phyloP scores from a whole-genome alignment of 2,888 invertebrate species.

The Oligia fasciuncula region DNA sequence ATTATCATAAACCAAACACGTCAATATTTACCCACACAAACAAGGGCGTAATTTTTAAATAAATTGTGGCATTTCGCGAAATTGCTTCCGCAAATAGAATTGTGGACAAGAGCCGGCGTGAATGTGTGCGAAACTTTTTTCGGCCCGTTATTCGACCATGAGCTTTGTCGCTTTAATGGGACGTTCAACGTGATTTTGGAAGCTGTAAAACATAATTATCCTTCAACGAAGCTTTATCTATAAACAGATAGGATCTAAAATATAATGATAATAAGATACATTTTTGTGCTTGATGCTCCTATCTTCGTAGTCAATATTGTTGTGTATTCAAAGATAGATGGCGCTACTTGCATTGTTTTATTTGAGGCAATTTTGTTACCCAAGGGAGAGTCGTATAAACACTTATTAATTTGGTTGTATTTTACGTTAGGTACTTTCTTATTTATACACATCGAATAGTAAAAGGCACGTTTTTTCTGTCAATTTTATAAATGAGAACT shows the following conservation, averaged over 20 bases:
- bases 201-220: conserved; percentile 56
- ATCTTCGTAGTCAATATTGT: conserved; percentile 21
- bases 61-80: conserved; percentile 90
- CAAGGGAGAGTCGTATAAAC: not conserved
- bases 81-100: conserved; percentile 89
- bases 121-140: conserved; percentile 86
- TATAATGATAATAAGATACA: not conserved
- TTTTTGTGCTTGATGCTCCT: conserved; percentile 26
- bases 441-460: not conserved
- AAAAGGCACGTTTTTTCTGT: not conserved
- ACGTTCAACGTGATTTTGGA: conserved; percentile 58
- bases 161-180: conserved; percentile 75
- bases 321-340: conserved; percentile 67
- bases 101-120: conserved; percentile 84
- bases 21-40: conserved; percentile 90
- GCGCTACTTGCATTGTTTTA: conserved; percentile 61
- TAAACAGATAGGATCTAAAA: not conserved
- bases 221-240: not conserved
- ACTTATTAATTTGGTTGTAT: not conserved
- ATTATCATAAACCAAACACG: conserved; percentile 91
- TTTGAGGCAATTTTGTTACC: not conserved
- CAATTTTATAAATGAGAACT: not conserved
- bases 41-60: conserved; percentile 91
- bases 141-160: conserved; percentile 77
- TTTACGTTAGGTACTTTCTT: not conserved